phyloP scores from a whole-genome alignment of 2,888 invertebrate genomes.

The Schizaphis graminum region DNA sequence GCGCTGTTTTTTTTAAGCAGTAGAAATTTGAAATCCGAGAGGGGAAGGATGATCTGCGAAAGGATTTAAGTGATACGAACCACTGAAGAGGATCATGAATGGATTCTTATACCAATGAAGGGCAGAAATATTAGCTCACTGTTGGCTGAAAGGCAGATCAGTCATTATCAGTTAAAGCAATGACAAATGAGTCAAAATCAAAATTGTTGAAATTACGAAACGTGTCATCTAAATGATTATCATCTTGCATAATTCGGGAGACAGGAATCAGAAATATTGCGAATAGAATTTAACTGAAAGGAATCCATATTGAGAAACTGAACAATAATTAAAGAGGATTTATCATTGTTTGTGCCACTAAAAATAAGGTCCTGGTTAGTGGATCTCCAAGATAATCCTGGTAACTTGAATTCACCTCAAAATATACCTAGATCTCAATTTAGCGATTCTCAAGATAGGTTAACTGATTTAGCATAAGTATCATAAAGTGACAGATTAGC shows the following conservation, averaged over 20 bases:
- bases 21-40: neutral
- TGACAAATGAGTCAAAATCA: neutral
- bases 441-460: no score
- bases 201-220: neutral
- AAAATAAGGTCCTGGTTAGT: no score
- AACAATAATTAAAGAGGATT: neutral
- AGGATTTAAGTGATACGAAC: neutral
- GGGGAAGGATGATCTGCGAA: neutral
- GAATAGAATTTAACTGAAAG: neutral
- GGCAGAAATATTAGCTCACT: neutral
- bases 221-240: neutral
- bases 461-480: no score
- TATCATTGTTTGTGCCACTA: no score
- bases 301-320: neutral
- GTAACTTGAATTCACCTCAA: no score
- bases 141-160: neutral
- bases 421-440: no score
- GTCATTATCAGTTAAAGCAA: neutral
- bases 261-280: neutral
- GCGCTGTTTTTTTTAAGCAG: no score
- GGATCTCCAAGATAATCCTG: no score
- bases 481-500: no score
- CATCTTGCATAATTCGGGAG: neutral
- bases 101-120: neutral
- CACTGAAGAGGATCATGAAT: neutral